These are phyloP conservation scores for Suricata suricatta DNA, from an alignment of 2,113 vertebrate species.

Conservation along the genomic window DNA sequence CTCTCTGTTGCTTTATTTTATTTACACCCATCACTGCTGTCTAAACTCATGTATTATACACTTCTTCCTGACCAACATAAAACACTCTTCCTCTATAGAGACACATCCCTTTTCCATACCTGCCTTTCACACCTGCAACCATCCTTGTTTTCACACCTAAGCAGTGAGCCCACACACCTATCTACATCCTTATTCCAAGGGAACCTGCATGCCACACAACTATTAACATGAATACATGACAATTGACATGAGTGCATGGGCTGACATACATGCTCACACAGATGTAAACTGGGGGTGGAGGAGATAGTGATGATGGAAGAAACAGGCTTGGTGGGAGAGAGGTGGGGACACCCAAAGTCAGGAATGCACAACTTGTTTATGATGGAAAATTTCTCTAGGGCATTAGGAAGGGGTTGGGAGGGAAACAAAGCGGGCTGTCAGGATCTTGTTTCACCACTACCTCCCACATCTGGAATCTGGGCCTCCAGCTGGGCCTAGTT, in stretches of 20 bases:
- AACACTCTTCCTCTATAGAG: not conserved
- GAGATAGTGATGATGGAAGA: not conserved
- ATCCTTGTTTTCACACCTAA: not conserved
- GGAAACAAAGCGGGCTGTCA: not conserved
- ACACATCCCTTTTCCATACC: not conserved
- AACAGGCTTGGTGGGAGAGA: not conserved
- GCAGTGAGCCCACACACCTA: not conserved
- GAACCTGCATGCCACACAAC: not conserved
- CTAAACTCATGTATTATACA: not conserved
- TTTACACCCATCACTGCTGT: not conserved
- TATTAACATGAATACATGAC: not conserved
- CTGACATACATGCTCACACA: not conserved
- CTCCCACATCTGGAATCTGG: constrained; percentile 58
- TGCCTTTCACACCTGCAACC: not conserved
- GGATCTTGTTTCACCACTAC: not conserved
- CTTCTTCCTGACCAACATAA: not conserved
- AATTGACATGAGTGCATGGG: not conserved
- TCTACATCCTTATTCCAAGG: not conserved
- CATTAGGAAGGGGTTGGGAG: constrained; percentile 4
- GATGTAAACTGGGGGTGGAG: not conserved
- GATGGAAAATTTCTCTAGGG: constrained; percentile 75
- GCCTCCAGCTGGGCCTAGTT: constrained; percentile 52
- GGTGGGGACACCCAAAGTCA: not conserved
- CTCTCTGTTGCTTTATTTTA: not conserved
- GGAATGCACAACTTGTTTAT: constrained; percentile 66